Evolutionary conservation across 2,888 invertebrate genomes (phyloP).

Genomic region (Ichneumoninae sp.): DNA sequence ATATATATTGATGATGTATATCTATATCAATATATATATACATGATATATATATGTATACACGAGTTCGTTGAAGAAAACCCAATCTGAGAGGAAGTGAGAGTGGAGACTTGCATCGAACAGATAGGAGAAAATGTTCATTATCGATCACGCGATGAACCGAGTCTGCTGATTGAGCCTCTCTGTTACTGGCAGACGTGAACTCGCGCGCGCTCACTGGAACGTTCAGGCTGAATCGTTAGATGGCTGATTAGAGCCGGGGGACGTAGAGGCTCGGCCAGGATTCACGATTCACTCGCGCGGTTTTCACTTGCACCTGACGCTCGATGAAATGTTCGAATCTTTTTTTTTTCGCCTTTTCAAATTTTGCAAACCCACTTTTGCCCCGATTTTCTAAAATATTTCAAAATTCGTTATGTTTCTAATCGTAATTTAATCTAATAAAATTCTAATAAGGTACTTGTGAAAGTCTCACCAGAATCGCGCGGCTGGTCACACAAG

Average conservation of each 20-base stretch:
- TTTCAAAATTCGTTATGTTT: background rate
- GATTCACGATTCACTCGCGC: conserved; percentile 43
- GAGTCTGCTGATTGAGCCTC: conserved; percentile 62
- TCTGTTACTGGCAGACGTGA: conserved; percentile 59
- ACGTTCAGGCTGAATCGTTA: conserved; percentile 44
- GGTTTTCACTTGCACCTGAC: conserved; percentile 3
- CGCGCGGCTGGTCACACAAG: conserved; percentile 3
- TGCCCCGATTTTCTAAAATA: conserved; percentile 16
- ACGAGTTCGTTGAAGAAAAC: conserved; percentile 27
- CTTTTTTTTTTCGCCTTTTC: background rate
- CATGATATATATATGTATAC: background rate
- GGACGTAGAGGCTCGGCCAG: conserved; percentile 36
- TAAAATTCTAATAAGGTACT: conserved; percentile 15
- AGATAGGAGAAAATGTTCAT: conserved; percentile 63
- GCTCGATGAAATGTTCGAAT: conserved; percentile 29
- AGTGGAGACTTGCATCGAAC: conserved; percentile 43
- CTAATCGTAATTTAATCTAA: background rate
- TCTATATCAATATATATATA: no score
- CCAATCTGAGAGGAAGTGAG: conserved; percentile 52
- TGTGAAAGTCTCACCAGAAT: background rate
- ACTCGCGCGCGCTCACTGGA: conserved; percentile 24
- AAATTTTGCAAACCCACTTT: background rate
- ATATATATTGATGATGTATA: background rate
- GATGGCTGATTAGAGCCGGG: conserved; percentile 54
- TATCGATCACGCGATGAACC: conserved; percentile 72